Base-by-base conservation (phyloP, 53 echinoderm and acorn worm species). In the Holothuria scabra region DNA sequence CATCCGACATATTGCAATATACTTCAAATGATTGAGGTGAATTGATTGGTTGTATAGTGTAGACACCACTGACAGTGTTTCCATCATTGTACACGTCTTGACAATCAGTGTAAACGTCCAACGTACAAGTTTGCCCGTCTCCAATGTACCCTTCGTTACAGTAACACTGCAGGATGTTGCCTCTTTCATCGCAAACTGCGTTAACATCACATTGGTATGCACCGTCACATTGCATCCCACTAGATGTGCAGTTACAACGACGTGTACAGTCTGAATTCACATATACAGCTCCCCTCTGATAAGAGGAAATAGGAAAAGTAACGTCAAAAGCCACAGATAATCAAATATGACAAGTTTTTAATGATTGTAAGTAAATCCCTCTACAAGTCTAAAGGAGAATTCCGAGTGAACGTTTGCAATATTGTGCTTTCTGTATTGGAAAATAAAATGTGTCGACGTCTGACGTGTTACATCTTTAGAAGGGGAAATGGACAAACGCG, bases 21-120 rank as follows among this genome's bases (percentile, higher is more conserved):
- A 76, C 76, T 76, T 76, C 76, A 56, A 76, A 76, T 29, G 76
- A 26, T 14, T 28, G 26, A 8, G 76, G 49, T 26, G 49, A 76
- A 26, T 55, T 55, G 55, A 26, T 25, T 56, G 76, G 76, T 56
- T 22, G 46, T 35, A 76, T 76, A 30, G 38, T 76, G 76, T 76
- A 76, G n/a, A 76, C 52, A 13, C 56, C 76, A 76, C 24, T 24
- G 46, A 29, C 55, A 28, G 8, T 76, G 7, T 25, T 12, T 24
- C 76, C 76, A 25, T 25, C 46, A n/a, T 22, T 76, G 46, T 76
- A 76, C 20, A 52, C 37, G 14, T 76, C 76, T 49, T 76, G 26
- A 29, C 76, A 76, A 76, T 76, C 76, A 5, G 76, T 76, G 21
- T 38, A 22, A 8, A 60, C 61, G 4, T 60, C 22, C 41, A 5